phyloP scores from a whole-genome alignment of 2,113 vertebrate genomes.

The Dromaius novaehollandiae region DNA sequence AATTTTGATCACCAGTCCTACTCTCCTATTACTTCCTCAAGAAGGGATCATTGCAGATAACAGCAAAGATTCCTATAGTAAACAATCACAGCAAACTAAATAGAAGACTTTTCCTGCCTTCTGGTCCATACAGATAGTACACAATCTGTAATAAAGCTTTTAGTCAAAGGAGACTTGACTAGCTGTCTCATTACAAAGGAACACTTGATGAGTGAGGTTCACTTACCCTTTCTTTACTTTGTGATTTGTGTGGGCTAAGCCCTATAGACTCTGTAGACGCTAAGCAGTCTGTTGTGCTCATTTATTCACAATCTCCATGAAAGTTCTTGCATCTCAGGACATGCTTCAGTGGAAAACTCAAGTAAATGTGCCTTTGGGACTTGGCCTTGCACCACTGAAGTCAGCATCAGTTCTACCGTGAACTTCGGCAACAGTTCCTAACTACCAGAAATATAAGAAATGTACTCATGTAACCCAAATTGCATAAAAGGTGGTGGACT shows the following conservation, averaged over 20 bases:
- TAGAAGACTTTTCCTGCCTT: not conserved
- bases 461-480: not conserved
- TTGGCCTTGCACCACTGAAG: not conserved
- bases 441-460: not conserved
- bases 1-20: not conserved
- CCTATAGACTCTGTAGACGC: not conserved
- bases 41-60: not conserved
- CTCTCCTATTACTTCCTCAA: not conserved
- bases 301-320: not conserved
- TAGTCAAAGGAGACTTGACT: conserved; percentile 14
- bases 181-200: conserved; percentile 24
- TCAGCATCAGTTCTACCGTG: not conserved
- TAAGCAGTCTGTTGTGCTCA: not conserved
- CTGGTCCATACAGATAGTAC: not conserved
- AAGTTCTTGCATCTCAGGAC: not conserved
- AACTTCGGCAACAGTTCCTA: not conserved
- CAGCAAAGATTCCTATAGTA: not conserved
- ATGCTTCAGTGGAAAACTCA: not conserved
- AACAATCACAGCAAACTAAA: not conserved
- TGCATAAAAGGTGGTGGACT: not conserved
- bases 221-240: not conserved
- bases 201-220: not conserved
- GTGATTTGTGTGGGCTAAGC: not conserved
- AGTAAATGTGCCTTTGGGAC: not conserved
- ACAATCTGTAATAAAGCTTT: conserved; percentile 39